Evolutionary conservation across 2,888 invertebrate species (phyloP).

Genomic region (Tipula lateralis): DNA sequence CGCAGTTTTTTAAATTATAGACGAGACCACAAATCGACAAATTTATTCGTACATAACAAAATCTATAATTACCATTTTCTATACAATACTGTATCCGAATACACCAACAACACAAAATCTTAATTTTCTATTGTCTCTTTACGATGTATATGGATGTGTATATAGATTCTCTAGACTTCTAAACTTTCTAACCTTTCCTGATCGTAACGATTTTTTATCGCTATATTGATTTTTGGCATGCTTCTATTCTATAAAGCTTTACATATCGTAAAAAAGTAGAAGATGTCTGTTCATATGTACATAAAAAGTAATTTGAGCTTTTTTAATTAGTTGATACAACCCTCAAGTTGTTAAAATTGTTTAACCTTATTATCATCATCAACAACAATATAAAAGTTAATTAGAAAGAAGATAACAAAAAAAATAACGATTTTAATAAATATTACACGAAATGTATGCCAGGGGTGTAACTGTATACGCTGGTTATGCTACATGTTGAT

Average conservation of each 20-base stretch:
- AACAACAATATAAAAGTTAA: background rate
- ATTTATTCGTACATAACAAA: too few species aligned
- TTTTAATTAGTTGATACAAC: background rate
- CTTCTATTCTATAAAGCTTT: background rate
- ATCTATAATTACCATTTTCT: too few species aligned
- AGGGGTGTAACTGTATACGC: too few species aligned
- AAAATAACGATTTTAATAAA: too few species aligned
- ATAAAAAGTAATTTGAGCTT: background rate
- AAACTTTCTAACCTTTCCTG: background rate
- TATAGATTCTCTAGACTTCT: too few species aligned
- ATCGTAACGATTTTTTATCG: background rate
- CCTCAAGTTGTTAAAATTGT: background rate
- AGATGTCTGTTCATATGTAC: background rate
- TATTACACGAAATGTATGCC: background rate
- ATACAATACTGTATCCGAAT: too few species aligned
- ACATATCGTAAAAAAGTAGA: background rate
- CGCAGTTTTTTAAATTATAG: too few species aligned
- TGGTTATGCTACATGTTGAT: too few species aligned
- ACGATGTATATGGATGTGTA: too few species aligned
- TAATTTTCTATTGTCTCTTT: too few species aligned
- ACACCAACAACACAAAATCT: too few species aligned
- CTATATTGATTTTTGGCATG: background rate
- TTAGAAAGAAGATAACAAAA: background rate
- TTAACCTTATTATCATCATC: background rate
- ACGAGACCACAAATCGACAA: too few species aligned